Conservation (phyloP, 2,888 invertebrate species). For the Agonopterix subpropinquella region DNA sequence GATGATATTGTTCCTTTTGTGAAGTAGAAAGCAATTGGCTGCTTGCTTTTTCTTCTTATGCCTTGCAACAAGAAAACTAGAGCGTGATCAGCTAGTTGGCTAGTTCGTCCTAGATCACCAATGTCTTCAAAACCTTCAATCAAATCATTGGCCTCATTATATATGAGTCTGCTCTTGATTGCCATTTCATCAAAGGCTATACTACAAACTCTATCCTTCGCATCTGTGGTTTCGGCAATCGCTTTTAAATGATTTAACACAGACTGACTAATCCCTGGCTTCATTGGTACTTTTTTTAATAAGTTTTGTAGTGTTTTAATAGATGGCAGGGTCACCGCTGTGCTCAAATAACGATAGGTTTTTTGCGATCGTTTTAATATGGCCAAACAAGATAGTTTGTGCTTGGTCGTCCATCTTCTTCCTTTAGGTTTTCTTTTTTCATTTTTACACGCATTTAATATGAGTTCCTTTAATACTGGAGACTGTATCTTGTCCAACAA, state of each 20-base stretch:
- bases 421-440: background rate
- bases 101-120: background rate
- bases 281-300: conserved; percentile 2
- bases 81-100: conserved; percentile 3
- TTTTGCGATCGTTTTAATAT: conserved; percentile 9
- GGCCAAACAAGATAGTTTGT: conserved; percentile 6
- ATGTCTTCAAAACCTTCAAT: conserved; percentile 9
- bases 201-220: conserved; percentile 1
- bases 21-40: background rate
- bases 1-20: background rate
- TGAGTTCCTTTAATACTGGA: background rate
- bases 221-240: background rate
- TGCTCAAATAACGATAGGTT: conserved; percentile 4
- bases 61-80: conserved; percentile 5
- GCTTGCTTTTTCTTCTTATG: background rate
- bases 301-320: conserved; percentile 3
- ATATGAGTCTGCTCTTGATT: conserved; percentile 7
- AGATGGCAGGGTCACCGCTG: conserved; percentile 8
- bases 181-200: conserved; percentile 11
- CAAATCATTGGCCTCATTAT: conserved; percentile 4
- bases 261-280: background rate
- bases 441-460: background rate
- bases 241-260: background rate
- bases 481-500: background rate
- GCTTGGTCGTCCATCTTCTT: background rate